Evolutionary conservation across 1,140 invertebrate genomes (phyloP), one percentile per base, ranked within the genome.

Genomic region (Macrotrachela quadricornifera): DNA sequence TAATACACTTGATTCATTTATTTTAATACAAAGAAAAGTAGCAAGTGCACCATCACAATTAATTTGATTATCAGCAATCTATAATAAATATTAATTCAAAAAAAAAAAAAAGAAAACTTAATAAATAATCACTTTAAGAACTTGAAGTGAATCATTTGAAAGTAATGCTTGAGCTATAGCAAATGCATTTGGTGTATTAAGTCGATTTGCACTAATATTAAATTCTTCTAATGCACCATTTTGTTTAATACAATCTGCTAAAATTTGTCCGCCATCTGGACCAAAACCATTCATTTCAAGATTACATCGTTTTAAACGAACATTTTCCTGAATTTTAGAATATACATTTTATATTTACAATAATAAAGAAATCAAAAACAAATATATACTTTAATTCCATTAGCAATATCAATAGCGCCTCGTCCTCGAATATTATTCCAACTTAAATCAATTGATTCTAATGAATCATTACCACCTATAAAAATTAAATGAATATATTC

Each of bases 21-120:
- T 60, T 57, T 64, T 66, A 47, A 68, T 58, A 18, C 62, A 58
- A 14, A 60, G 61, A 36, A 61, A 62, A 16, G 68, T 43, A 10
- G 64, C 62, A n/a, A 69, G 60, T 42, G 63, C 63, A n/a, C 67
- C 68, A 12, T 60, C 58, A 12, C 67, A 67, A 38, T 62, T 65
- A 21, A 70, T 61, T n/a, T 64, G 60, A 57, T 70, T 70, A 58
- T 67, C 65, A 13, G 65, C 66, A 59, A 69, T 67, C 66, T 68
- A 54, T 39, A 57, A 36, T 42, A 1, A 45, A 56, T 53, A 45
- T 37, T 17, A 40, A 48, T 15, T 12, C 21, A 54, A 44, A 57
- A 36, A 47, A 3, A 40, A 56, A 15, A 43, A 45, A n/a, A 37
- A 11, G 12, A 38, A 37, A 15, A 43, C 13, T 37, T 15, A 1